phyloP scores from a whole-genome alignment of 2,797 vertebrate genomes.

The Propithecus deckenii region DNA sequence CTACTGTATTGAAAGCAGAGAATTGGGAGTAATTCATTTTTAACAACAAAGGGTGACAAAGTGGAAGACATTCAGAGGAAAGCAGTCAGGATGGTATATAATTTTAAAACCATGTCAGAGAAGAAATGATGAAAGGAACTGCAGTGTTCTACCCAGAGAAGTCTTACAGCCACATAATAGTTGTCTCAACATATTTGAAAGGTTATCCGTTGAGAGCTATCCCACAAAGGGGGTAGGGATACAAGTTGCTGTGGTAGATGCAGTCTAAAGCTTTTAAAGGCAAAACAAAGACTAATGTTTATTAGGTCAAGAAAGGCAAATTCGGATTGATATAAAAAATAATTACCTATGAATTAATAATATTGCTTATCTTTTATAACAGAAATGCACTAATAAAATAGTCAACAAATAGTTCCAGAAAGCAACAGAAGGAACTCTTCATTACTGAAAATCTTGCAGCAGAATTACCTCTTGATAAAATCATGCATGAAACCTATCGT shows the following conservation, averaged over 20 bases:
- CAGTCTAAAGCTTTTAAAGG: slow-evolving; percentile 26
- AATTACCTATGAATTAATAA: slow-evolving; percentile 3
- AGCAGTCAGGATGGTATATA: slow-evolving; percentile 60
- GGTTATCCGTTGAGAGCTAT: neutral
- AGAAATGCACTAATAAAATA: neutral
- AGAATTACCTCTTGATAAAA: neutral
- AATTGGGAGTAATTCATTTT: slow-evolving; percentile 78
- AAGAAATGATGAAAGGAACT: slow-evolving; percentile 57
- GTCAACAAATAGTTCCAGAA: neutral
- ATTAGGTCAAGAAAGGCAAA: neutral
- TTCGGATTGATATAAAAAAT: neutral
- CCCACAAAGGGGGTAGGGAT: neutral
- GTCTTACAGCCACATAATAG: neutral
- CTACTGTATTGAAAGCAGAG: slow-evolving; percentile 65
- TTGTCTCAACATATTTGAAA: slow-evolving; percentile 27
- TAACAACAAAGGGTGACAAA: slow-evolving; percentile 76
- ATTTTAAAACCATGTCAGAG: slow-evolving; percentile 60
- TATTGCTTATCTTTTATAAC: slow-evolving; percentile 21
- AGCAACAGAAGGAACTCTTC: neutral
- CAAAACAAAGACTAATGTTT: slow-evolving; percentile 19
- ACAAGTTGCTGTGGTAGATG: neutral
- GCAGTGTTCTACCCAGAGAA: neutral
- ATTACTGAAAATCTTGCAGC: neutral
- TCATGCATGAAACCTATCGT: neutral
- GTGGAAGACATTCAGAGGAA: slow-evolving; percentile 56